phyloP scores from a whole-genome alignment of 2,888 invertebrate species.

The Tenthredo amoena region DNA sequence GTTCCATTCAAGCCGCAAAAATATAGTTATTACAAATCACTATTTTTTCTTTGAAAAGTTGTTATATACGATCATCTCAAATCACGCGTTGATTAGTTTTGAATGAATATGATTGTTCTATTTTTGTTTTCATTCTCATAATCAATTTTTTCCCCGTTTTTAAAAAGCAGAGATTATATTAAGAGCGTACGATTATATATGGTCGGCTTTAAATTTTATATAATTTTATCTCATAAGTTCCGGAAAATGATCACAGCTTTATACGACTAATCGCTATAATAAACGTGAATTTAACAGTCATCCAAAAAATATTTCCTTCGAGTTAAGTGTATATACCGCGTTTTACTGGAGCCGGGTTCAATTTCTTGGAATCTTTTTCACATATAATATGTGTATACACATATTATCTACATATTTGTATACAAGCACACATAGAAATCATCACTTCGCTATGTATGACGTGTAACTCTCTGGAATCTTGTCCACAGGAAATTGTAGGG shows the following conservation, averaged over 20 bases:
- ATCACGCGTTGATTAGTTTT: neutral
- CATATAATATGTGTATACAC: neutral
- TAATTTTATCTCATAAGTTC: neutral
- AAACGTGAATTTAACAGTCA: constrained; percentile 8
- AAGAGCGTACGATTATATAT: neutral
- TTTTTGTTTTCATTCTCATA: neutral
- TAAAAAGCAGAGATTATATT: neutral
- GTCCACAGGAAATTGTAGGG: constrained; percentile 23
- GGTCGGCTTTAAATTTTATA: neutral
- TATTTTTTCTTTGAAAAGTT: neutral
- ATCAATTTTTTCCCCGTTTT: neutral
- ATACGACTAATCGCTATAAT: neutral
- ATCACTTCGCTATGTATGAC: constrained; percentile 26
- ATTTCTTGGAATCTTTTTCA: constrained; percentile 21
- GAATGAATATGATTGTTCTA: neutral
- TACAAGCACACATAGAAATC: neutral
- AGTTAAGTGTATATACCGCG: neutral
- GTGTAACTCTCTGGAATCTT: constrained; percentile 30
- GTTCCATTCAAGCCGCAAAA: neutral
- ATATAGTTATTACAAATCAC: neutral
- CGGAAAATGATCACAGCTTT: neutral
- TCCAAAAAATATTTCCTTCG: constrained; percentile 19
- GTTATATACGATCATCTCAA: neutral
- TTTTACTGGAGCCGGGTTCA: neutral
- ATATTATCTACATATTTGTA: neutral